phyloP scores from a whole-genome alignment of 2,888 invertebrate species.

The Aphelenchoides bicaudatus region DNA sequence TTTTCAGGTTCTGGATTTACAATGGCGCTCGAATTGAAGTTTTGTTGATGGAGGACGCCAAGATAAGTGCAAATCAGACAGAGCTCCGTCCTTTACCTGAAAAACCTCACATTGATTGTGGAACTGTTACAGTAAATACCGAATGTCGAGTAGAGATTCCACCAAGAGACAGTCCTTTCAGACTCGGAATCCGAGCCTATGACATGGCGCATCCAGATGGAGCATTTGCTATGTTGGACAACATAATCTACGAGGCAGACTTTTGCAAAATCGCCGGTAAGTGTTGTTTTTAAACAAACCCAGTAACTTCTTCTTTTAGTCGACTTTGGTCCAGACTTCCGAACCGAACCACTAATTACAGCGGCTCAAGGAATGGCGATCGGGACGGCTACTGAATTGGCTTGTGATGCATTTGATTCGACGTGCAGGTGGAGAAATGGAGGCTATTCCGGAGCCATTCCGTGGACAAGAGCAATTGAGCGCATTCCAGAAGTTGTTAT shows the following conservation, averaged over 20 bases:
- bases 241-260: conserved; percentile 54
- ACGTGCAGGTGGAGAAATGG: conserved; percentile 55
- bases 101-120: conserved; percentile 59
- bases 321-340: conserved; percentile 53
- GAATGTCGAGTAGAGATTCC: conserved; percentile 45
- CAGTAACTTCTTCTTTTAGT: conserved; percentile 35
- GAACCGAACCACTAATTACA: conserved; percentile 43
- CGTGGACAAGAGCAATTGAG: conserved; percentile 44
- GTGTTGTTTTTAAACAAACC: conserved; percentile 15
- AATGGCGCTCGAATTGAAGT: conserved; percentile 58
- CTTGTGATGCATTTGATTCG: conserved; percentile 49
- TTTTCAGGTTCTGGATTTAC: conserved; percentile 57
- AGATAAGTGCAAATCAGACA: conserved; percentile 16
- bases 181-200: conserved; percentile 49
- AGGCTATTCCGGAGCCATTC: conserved; percentile 41
- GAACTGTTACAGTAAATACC: conserved; percentile 41
- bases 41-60: conserved; percentile 46
- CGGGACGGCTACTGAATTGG: conserved; percentile 37
- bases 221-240: conserved; percentile 58
- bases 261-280: conserved; percentile 56
- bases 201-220: conserved; percentile 55
- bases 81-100: conserved; percentile 33
- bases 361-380: conserved; percentile 47
- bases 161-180: conserved; percentile 48
- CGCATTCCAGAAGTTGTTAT: conserved; percentile 41